These are phyloP conservation scores for Nasonovia ribisnigri DNA, from an alignment of 2,888 invertebrate species.

Conservation along the genomic window DNA sequence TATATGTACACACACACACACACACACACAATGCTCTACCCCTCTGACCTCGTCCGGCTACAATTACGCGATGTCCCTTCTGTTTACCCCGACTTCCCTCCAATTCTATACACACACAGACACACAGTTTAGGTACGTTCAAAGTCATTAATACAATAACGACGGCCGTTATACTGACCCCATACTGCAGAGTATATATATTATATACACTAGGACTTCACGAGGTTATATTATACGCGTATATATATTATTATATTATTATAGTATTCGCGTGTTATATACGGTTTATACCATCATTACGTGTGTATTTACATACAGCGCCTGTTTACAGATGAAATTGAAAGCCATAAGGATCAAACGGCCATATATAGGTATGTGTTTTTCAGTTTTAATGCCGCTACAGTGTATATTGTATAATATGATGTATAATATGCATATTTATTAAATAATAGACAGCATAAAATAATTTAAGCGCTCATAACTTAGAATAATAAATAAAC, in stretches of 20 bases:
- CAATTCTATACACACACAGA: not conserved
- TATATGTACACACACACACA: not conserved
- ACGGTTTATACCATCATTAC: slow-evolving; percentile 10
- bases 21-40: not conserved
- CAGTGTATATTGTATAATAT: not conserved
- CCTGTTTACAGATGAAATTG: slow-evolving; percentile 3
- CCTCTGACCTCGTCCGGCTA: not conserved
- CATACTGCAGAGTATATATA: not conserved
- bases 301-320: not conserved
- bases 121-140: slow-evolving; percentile 23
- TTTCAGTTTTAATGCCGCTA: not conserved
- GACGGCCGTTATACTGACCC: slow-evolving; percentile 48
- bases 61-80: slow-evolving; percentile 56
- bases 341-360: not conserved
- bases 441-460: slow-evolving; percentile 14
- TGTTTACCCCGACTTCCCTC: slow-evolving; percentile 12
- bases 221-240: not conserved
- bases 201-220: not conserved
- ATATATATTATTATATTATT: not conserved
- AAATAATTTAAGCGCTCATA: not conserved
- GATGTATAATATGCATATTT: not conserved
- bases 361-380: not conserved
- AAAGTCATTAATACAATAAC: slow-evolving; percentile 63
- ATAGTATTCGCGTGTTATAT: not conserved
- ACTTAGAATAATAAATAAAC: not conserved